Evolutionary conservation across 2,888 invertebrate species (phyloP).

Genomic region (Scaptomyza caliginosa): DNA sequence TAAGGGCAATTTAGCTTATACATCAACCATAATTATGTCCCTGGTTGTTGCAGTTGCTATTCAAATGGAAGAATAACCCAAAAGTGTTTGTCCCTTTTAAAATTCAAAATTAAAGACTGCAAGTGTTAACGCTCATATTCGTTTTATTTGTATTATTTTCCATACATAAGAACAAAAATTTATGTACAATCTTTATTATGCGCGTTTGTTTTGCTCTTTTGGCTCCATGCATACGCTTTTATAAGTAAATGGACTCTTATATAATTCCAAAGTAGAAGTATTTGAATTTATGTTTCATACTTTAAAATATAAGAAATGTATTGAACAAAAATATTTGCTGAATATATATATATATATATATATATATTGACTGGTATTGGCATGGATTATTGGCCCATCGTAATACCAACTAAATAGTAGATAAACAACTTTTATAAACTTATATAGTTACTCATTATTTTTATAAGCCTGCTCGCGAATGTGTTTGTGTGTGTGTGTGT

Average conservation of each 20-base stretch:
- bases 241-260: conserved; percentile 46
- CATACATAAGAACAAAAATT: conserved; percentile 74
- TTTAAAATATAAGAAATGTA: conserved; percentile 34
- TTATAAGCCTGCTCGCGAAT: conserved; percentile 34
- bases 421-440: conserved; percentile 61
- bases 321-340: conserved; percentile 15
- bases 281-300: conserved; percentile 40
- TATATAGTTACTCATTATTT: conserved; percentile 30
- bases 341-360: conserved; percentile 21
- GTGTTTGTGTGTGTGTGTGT: conserved; percentile 22
- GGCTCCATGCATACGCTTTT: conserved; percentile 32
- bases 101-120: conserved; percentile 18
- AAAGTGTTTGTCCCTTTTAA: neutral
- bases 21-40: neutral
- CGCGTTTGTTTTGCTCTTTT: conserved; percentile 27
- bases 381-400: conserved; percentile 12
- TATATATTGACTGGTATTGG: conserved; percentile 7
- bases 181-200: conserved; percentile 58
- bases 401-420: conserved; percentile 30
- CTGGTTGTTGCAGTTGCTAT: neutral
- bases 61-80: neutral
- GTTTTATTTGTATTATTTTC: conserved; percentile 69
- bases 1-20: neutral
- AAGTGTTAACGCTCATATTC: conserved; percentile 63
- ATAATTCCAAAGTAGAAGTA: conserved; percentile 24